Base-by-base conservation (phyloP, 2,113 vertebrate species). In the Serinus canaria region DNA sequence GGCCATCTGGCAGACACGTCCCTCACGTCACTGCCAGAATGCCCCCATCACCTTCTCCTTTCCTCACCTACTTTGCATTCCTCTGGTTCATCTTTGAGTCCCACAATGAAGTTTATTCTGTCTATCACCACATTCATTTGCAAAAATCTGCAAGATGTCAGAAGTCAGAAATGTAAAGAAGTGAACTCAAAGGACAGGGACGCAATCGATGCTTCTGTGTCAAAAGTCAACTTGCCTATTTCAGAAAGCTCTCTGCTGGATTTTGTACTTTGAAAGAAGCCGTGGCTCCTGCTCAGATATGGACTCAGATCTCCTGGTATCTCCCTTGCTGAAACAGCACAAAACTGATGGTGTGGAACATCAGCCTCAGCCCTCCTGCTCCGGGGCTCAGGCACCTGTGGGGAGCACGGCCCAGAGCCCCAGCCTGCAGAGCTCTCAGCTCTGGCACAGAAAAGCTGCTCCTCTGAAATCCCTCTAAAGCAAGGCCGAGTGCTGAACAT, bases 331-430 rank as follows among this genome's bases (percentile, higher is more conserved):
- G 74, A 87, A 87, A 49, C 63, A 47, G 89, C 90, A 68, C 70
- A 69, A 39, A 46, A 20, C 1, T 0, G 0, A 25, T 15, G 1
- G 7, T 0, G 10, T 22, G 78, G 39, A 82, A 46, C 64, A 1
- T 25, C n/a, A 66, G n/a, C 37, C 17, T 3, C 53, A 91, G 67
- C 44, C 5, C 28, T 75, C 19, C 28, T 87, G 74, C 62, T 44
- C 15, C 0, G 0, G 35, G 81, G 83, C 64, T 87, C 67, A 18
- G 83, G 49, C 58, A 20, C 7, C 14, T 31, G 39, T 2, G 14
- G 64, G 76, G 60, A 88, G 31, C 47, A 41, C 0, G 0, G 72
- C 62, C 60, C 5, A 63, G 70, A 52, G 11, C 33, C 43, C 66
- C 89, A 67, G 28, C 15, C 86, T 52, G 39, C 70, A 75, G 56